Percentiles rank a stretch among this genome's conserved stretches.
phyloP scores from a whole-genome alignment of 2,888 invertebrate species.

The Macropis europaea region DNA sequence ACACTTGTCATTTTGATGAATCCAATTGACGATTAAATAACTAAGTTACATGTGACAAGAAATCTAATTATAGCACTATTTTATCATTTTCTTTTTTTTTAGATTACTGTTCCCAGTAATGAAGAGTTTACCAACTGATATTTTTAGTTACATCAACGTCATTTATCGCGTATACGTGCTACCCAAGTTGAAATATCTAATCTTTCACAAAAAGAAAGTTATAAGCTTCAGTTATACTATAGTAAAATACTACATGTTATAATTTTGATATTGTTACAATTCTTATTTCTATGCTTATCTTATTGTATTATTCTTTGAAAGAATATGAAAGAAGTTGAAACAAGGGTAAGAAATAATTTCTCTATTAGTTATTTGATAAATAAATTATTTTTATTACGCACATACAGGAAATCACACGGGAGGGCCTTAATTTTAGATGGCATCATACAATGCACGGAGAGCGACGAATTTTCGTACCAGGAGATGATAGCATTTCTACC shows the following conservation, averaged over 20 bases:
- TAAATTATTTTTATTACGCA: constrained; percentile 34
- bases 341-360: not conserved
- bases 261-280: too few species aligned
- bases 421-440: constrained; percentile 95
- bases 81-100: not conserved
- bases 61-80: not conserved
- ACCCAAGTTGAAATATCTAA: not conserved
- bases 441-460: constrained; percentile 97
- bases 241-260: too few species aligned
- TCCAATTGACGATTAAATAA: not conserved
- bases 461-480: constrained; percentile 98
- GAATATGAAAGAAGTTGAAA: not conserved
- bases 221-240: too few species aligned
- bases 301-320: too few species aligned
- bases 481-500: constrained; percentile 99
- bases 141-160: not conserved
- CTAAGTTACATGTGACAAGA: too few species aligned
- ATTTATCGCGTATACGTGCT: not conserved
- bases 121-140: not conserved
- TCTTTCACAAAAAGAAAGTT: too few species aligned
- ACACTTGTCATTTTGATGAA: not conserved
- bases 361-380: not conserved
- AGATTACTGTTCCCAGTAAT: not conserved
- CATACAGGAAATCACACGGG: constrained; percentile 87
- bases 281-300: too few species aligned